Evolutionary conservation across 2,888 invertebrate genomes (phyloP), one percentile per base, ranked within the genome.

Genomic region (Lamellibrachia columna): DNA sequence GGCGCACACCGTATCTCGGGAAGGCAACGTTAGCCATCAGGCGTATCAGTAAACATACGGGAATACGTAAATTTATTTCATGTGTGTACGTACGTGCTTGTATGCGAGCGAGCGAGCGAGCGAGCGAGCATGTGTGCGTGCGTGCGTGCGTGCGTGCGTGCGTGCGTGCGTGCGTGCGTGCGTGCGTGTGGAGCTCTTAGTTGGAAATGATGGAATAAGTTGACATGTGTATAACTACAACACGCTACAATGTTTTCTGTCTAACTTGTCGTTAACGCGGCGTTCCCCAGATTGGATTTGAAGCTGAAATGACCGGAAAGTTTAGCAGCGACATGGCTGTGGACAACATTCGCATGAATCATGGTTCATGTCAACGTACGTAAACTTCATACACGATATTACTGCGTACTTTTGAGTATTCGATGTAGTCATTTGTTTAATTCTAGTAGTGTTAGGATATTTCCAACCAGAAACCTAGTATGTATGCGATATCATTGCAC

Each of bases 301-400:
- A 93, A 90, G 93, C 93, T 6, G 92, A 75, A 11, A 92, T 92
- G 22, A 91, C n/a, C 11, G 93, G 93, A 52, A 75, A 92, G 11
- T 94, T 93, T 92, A 94, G 94, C 52, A 94, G 94, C 60, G 96
- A 96, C 93, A 95, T 96, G 53, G 96, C 96, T 2, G 93, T 96
- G 90, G 96, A 96, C 93, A 95, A 96, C 92, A 94, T 96, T 52
- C 75, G 55, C 8, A 53, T 93, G 22, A 90, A 58, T 15, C 28
- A 52, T 22, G 93, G 93, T 92, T 93, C 92, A 6, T 96, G 95
- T 93, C 94, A 94, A 92, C 90, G 94, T 94, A 28, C 91, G 92
- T 93, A 52, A 15, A 9, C 52, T 40, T 22, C 40, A 90, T 75
- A 11, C 91, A 90, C 2, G 9, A 52, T 15, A 90, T 11, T 58